A percentile compares a stretch with the other conserved stretches of the same genome.
These are phyloP conservation scores for Anastatus disparis DNA, from an alignment of 1,140 invertebrate genomes.

Conservation along the genomic window DNA sequence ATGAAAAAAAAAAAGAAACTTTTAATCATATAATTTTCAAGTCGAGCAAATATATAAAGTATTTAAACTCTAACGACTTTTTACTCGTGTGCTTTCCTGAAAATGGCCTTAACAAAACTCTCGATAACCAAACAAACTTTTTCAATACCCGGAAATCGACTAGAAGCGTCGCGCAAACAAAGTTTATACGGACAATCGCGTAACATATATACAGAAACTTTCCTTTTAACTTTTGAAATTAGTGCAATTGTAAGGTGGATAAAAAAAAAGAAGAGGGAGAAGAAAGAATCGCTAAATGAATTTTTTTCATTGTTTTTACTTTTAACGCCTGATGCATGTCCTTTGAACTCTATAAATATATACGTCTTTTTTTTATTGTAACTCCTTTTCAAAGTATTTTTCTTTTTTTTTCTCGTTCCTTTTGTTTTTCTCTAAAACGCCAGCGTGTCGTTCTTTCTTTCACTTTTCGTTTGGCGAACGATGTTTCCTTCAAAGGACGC, in stretches of 20 bases:
- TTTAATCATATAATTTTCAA: too few relatives aligned
- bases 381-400: not conserved
- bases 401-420: not conserved
- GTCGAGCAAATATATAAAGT: too few relatives aligned
- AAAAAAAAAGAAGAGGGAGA: too few relatives aligned
- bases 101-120: not conserved
- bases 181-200: not conserved
- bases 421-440: too few relatives aligned
- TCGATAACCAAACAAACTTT: constrained; percentile 6
- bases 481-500: constrained; percentile 26
- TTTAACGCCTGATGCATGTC: too few relatives aligned
- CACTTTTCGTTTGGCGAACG: not conserved
- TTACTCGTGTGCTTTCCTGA: not conserved
- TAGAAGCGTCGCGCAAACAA: not conserved
- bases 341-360: too few relatives aligned
- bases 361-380: not conserved
- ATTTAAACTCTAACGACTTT: not conserved
- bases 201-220: not conserved
- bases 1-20: too few relatives aligned
- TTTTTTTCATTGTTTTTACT: too few relatives aligned
- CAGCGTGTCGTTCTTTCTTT: constrained; percentile 5
- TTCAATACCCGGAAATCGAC: constrained; percentile 5
- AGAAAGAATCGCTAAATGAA: constrained; percentile 3
- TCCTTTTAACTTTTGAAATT: not conserved
- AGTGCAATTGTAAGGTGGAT: not conserved